phyloP scores from a whole-genome alignment of 2,113 vertebrate species.

The Nesogale talazaci region DNA sequence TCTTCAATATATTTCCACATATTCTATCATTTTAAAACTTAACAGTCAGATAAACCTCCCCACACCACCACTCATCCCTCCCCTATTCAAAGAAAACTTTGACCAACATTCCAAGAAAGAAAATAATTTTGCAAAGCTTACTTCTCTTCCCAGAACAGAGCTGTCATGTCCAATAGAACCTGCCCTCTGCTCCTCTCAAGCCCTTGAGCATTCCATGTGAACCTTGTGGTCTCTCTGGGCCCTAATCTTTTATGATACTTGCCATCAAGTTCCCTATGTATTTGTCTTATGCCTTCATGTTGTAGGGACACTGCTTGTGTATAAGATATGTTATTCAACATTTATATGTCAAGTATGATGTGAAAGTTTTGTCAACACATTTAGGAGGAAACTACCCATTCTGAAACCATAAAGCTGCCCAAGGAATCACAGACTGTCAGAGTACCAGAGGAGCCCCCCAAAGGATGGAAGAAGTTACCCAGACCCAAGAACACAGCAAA shows the following conservation, averaged over 20 bases:
- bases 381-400: conserved; percentile 73
- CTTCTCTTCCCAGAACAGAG: background rate
- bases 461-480: conserved; percentile 33
- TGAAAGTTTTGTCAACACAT: conserved; percentile 49
- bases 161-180: background rate
- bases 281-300: background rate
- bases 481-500: too few species aligned
- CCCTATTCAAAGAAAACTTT: background rate
- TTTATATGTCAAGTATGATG: conserved; percentile 40
- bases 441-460: conserved; percentile 3
- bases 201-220: too few species aligned
- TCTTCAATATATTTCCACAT: background rate
- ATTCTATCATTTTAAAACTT: conserved; percentile 25
- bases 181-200: background rate
- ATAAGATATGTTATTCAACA: background rate
- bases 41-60: background rate
- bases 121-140: background rate
- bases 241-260: background rate
- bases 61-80: background rate
- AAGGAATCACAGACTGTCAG: conserved; percentile 65
- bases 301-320: background rate
- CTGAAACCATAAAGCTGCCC: conserved; percentile 51
- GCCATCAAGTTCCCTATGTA: background rate
- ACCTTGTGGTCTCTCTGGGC: too few species aligned
- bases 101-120: background rate